Evolutionary conservation across 2,888 invertebrate genomes (phyloP), one percentile per base, ranked within the genome.

Genomic region (Muschampia plurimacula): DNA sequence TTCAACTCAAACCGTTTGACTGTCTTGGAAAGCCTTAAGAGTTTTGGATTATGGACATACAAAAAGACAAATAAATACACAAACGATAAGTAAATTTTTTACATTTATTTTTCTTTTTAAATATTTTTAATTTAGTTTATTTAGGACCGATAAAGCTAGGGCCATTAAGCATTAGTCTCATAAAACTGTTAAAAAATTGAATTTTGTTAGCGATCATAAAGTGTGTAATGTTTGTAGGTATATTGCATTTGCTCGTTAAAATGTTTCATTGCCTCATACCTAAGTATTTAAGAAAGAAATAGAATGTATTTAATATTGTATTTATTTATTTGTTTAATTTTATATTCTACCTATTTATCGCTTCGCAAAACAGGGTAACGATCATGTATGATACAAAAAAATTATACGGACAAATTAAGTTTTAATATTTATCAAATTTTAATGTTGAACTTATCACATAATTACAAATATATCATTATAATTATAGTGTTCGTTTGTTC

Each of bases 401-500:
- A 62, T 65, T 70, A 67, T 67, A 72, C 67, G 74, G 69, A 72
- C 32, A 70, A 36, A 66, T 62, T 64, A 65, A 62, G 55, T 57
- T 69, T 64, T 32, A 49, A 68, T 62, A 36, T 65, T 66, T 60
- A 72, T 59, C 28, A 68, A 68, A 69, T 36, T 62, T 57, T 69
- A 68, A 59, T 62, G 69, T 69, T 67, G 72, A 63, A 57, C 49
- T 63, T 67, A 67, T 64, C n/a, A 68, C 66, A 67, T 28, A 46
- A 64, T 36, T 59, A 59, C 55, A 69, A 41, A 32, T 60, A 52
- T 67, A 59, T 55, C 49, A 67, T 66, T 57, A 59, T 59, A 63
- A 82, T 81, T 76, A 87, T 86, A 87, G 88, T 89, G 89, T 90
- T 91, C 88, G 87, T 89, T 92, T 90, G 82, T 87, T 90, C 88